These are phyloP conservation scores for Takifugu rubripes DNA, from an alignment of 2,797 vertebrate genomes.

Conservation along the genomic window DNA sequence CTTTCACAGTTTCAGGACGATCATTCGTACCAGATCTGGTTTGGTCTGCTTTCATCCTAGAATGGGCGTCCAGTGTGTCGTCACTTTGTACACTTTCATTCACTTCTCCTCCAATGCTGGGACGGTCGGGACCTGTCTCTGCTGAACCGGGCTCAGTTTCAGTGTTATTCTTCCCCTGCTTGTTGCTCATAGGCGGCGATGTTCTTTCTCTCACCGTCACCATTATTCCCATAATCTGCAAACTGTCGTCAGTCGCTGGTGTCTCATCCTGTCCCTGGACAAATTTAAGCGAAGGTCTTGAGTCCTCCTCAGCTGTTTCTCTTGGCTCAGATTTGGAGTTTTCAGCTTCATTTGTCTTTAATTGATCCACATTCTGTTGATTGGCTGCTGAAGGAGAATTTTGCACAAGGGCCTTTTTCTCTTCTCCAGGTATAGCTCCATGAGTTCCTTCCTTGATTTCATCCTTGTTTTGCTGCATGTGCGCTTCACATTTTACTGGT, in stretches of 20 bases:
- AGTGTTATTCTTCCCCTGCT: conserved; percentile 11
- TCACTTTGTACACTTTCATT: background rate
- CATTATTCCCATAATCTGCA: conserved; percentile 65
- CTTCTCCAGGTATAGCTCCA: conserved; percentile 18
- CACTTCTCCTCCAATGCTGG: conserved; percentile 18
- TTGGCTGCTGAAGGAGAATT: conserved; percentile 1
- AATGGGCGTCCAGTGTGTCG: background rate
- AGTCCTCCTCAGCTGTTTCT: conserved; percentile 27
- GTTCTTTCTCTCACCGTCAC: conserved; percentile 58
- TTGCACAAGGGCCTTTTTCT: conserved; percentile 9
- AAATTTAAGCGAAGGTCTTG: conserved; percentile 24
- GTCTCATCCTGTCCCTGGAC: conserved; percentile 26
- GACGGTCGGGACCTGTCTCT: conserved; percentile 14
- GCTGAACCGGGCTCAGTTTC: conserved; percentile 22
- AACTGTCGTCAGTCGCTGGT: conserved; percentile 28
- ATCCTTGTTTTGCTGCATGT: conserved; percentile 6
- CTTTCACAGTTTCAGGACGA: conserved; percentile 19
- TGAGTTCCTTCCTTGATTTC: conserved; percentile 15
- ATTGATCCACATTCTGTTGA: conserved; percentile 14
- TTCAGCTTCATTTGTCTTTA: conserved; percentile 17
- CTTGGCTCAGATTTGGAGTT: conserved; percentile 5
- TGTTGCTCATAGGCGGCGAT: conserved; percentile 1
- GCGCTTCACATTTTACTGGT: conserved; percentile 29
- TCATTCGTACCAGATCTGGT: conserved; percentile 20
- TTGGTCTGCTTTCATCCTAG: conserved; percentile 6